A percentile compares a stretch with the other conserved stretches of the same genome.
Conservation (phyloP, 2,113 vertebrate species). For the Neofelis nebulosa region DNA sequence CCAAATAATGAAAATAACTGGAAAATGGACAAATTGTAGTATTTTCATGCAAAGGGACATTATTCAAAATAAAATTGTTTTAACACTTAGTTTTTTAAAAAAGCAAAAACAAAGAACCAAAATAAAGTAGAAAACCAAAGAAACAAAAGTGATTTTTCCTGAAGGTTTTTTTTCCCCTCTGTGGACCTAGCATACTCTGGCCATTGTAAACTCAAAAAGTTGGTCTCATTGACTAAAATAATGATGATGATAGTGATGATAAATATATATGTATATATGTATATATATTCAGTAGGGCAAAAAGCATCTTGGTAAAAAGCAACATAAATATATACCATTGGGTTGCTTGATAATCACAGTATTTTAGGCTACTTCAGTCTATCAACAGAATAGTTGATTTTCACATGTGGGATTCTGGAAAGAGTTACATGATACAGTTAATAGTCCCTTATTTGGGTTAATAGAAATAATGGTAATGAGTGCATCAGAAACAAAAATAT, state of each 20-base stretch:
- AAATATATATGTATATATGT: background rate
- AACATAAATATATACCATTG: constrained; percentile 25
- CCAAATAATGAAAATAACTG: constrained; percentile 31
- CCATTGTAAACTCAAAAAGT: constrained; percentile 78
- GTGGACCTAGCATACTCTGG: constrained; percentile 52
- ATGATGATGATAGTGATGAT: background rate
- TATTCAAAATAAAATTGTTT: constrained; percentile 37
- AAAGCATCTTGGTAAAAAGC: constrained; percentile 76
- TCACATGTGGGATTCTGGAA: constrained; percentile 47
- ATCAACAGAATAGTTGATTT: constrained; percentile 62
- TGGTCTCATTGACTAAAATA: constrained; percentile 79
- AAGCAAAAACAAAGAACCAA: background rate
- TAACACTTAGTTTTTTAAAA: background rate
- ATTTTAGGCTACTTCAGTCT: constrained; percentile 80
- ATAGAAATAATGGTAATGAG: background rate
- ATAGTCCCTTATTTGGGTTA: constrained; percentile 37
- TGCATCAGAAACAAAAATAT: constrained; percentile 32
- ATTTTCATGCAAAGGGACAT: background rate
- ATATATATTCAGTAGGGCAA: constrained; percentile 77
- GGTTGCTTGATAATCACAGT: constrained; percentile 81
- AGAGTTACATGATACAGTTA: constrained; percentile 41
- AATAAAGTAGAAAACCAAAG: constrained; percentile 16
- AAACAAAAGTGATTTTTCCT: background rate
- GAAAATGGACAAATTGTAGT: constrained; percentile 41
- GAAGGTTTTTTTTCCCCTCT: constrained; percentile 82